Evolutionary conservation across 2,888 invertebrate species (phyloP), one percentile per base, ranked within the genome.

Genomic region (Fragum sueziense): DNA sequence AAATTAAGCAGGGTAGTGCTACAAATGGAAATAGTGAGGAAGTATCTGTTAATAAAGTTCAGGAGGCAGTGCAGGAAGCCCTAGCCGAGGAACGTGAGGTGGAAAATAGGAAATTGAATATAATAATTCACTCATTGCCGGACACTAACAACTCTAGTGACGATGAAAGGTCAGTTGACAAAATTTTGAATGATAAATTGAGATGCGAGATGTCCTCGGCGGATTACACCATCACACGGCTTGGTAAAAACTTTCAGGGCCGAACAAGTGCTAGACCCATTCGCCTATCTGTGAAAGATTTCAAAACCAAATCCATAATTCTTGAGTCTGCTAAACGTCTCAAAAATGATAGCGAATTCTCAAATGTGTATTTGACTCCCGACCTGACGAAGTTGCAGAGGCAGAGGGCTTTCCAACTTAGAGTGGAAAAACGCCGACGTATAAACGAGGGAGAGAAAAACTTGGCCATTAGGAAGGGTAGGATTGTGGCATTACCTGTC

Each of bases 311-410:
- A 20, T 33, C n/a, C 25, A 27, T 6, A 25, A 29, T 27, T 29
- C 11, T 61, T 11, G 52, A n/a, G 9, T n/a, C n/a, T 37, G 2
- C 57, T 3, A 71, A 41, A 27, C 25, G 27, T 7, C 20, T 62
- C 3, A 62, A 62, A 34, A 52, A 59, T 54, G 27, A 34, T 68
- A 4, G 29, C 2, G 59, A 41, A 0, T 68, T 51, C 41, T 74
- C 74, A 4, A 61, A 57, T 22, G 54, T 74, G 20, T 74, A 59
- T 51, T 47, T 69, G 34, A 54, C 74, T 20, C 59, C 69, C 2
- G 74, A 69, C 27, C 11, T 59, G 17, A 74, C 69, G 2, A 34
- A 67, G n/a, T 33, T 51, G 7, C 68, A 74, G 41, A 52, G 74
- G 17, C 27, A 57, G 41, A 33, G 17, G 22, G 74, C 74, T 25